Percentiles rank a stretch among this genome's conserved stretches.
phyloP scores from a whole-genome alignment of 2,113 vertebrate genomes.

The Benitochromis conjunctus region DNA sequence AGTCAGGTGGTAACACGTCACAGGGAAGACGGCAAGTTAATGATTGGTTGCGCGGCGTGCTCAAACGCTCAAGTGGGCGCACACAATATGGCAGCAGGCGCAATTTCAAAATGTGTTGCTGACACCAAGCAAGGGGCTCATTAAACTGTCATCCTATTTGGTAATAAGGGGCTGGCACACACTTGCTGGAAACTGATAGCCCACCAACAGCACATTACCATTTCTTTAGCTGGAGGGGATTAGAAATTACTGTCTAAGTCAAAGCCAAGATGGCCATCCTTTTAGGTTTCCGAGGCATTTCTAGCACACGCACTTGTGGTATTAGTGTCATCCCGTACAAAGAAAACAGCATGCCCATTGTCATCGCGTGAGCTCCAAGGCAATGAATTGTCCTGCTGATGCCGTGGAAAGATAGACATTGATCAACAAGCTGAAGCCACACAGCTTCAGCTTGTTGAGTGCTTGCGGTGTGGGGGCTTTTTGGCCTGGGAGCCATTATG shows the following conservation, averaged over 20 bases:
- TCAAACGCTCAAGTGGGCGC: slow-evolving; percentile 59
- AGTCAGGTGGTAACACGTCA: slow-evolving; percentile 43
- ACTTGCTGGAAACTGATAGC: slow-evolving; percentile 58
- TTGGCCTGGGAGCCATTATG: slow-evolving; percentile 47
- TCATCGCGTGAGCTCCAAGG: not conserved
- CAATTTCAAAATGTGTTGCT: slow-evolving; percentile 50
- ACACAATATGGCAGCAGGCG: slow-evolving; percentile 49
- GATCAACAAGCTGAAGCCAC: not conserved
- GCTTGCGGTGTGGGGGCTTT: not conserved
- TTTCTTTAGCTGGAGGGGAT: slow-evolving; percentile 48
- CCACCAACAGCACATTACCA: slow-evolving; percentile 58
- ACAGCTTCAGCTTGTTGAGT: slow-evolving; percentile 22
- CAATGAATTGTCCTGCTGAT: not conserved
- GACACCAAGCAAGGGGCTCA: slow-evolving; percentile 65
- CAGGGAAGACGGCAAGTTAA: slow-evolving; percentile 49
- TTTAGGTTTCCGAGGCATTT: slow-evolving; percentile 12
- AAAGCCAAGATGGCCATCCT: slow-evolving; percentile 37
- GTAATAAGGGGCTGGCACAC: slow-evolving; percentile 63
- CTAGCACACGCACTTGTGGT: not conserved
- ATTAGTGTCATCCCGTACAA: not conserved
- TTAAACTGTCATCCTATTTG: slow-evolving; percentile 69
- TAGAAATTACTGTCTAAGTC: slow-evolving; percentile 46
- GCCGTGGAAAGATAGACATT: not conserved
- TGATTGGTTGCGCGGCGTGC: slow-evolving; percentile 56
- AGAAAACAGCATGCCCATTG: not conserved